Percentiles rank a stretch among this genome's conserved stretches.
phyloP scores from a whole-genome alignment of 2,113 vertebrate genomes.

The Dasypus novemcinctus region DNA sequence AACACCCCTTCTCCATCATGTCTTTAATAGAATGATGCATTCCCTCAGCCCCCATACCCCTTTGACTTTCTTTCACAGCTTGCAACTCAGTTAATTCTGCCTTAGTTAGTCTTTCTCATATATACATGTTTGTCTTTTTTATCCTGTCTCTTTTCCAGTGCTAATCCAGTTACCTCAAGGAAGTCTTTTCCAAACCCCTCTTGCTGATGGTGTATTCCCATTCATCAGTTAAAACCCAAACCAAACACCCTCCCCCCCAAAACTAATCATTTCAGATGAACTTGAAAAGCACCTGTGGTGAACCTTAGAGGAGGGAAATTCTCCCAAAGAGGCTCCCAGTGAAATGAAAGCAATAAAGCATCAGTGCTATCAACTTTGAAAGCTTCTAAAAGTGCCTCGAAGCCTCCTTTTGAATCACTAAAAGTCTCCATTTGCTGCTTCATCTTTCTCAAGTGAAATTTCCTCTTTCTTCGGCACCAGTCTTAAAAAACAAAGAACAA shows the following conservation, averaged over 20 bases:
- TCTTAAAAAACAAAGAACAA: conserved; percentile 11
- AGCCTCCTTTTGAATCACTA: neutral
- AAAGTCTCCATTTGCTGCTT: conserved; percentile 23
- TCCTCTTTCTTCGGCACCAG: conserved; percentile 5
- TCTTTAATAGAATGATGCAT: neutral
- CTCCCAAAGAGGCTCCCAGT: neutral
- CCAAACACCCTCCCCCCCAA: neutral
- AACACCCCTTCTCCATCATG: neutral
- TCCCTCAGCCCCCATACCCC: neutral
- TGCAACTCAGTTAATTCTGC: neutral
- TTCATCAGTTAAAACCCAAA: conserved; percentile 23
- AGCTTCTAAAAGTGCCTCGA: neutral
- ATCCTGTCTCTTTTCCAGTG: neutral
- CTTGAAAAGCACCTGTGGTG: neutral
- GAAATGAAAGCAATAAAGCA: neutral
- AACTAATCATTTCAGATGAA: neutral
- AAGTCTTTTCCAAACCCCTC: neutral
- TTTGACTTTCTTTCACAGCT: neutral
- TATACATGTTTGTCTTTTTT: neutral
- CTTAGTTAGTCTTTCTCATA: neutral
- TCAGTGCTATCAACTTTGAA: neutral
- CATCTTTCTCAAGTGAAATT: conserved; percentile 11
- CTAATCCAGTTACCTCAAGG: neutral
- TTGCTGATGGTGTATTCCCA: neutral
- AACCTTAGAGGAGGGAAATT: neutral